Conservation (phyloP, 2,797 vertebrate species). For the Bovichtus diacanthus region DNA sequence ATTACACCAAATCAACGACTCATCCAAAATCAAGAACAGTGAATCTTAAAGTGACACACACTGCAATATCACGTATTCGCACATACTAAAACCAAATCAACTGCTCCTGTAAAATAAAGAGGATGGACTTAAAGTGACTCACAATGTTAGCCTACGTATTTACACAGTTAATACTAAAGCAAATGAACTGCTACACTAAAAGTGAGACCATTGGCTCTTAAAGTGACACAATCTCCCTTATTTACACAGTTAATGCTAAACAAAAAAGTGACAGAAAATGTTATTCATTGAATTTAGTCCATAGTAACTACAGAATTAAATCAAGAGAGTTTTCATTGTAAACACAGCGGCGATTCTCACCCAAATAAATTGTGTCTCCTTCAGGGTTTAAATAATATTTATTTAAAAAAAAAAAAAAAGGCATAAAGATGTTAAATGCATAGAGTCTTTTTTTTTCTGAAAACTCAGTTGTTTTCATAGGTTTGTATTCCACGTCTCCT, state of each 20-base stretch:
- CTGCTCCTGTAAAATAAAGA: background rate
- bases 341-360: background rate
- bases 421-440: background rate
- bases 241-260: background rate
- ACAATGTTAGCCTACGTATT: background rate
- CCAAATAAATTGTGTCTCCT: background rate
- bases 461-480: background rate
- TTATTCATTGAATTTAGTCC: background rate
- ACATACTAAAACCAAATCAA: background rate
- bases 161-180: background rate
- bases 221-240: constrained; percentile 78
- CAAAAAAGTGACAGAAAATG: background rate
- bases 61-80: background rate
- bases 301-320: background rate
- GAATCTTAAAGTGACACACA: background rate
- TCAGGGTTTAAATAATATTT: background rate
- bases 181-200: constrained; percentile 79
- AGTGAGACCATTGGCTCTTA: constrained; percentile 89
- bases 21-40: background rate
- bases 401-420: too few relatives aligned
- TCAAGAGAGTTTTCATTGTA: background rate
- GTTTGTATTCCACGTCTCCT: background rate
- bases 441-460: background rate
- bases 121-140: background rate
- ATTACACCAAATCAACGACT: too few relatives aligned